These are phyloP conservation scores for Lasioglossum calceatum DNA, from an alignment of 2,888 invertebrate species.

Conservation along the genomic window DNA sequence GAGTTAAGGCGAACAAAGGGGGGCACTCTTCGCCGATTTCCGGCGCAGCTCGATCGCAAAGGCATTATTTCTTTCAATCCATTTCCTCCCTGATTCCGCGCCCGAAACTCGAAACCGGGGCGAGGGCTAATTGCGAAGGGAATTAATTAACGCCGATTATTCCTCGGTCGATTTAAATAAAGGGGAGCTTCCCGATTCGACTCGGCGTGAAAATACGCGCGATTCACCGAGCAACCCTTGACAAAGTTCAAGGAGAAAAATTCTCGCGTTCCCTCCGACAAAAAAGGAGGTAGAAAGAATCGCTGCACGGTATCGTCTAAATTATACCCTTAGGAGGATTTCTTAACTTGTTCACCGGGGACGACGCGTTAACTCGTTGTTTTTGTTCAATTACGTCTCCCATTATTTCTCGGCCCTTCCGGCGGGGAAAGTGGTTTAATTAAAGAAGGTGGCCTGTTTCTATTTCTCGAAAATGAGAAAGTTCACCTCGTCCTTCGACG, in stretches of 20 bases:
- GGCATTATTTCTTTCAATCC: background rate
- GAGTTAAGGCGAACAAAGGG: constrained; percentile 1
- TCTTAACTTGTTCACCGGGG: background rate
- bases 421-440: background rate
- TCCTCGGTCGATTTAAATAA: constrained; percentile 8
- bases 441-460: background rate
- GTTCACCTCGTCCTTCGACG: background rate
- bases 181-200: background rate
- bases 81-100: background rate
- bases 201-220: background rate
- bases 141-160: constrained; percentile 40
- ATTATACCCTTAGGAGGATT: constrained; percentile 1
- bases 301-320: background rate
- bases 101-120: background rate
- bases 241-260: constrained; percentile 55
- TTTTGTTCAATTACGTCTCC: background rate
- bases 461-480: background rate
- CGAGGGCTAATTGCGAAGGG: constrained; percentile 9
- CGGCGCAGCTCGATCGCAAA: constrained; percentile 20
- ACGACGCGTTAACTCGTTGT: background rate
- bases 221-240: constrained; percentile 7
- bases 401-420: background rate
- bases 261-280: background rate
- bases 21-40: constrained; percentile 19
- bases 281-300: background rate